Evolutionary conservation across 2,888 invertebrate genomes (phyloP), one percentile per base, ranked within the genome.

Genomic region (Synergus laeviventris): DNA sequence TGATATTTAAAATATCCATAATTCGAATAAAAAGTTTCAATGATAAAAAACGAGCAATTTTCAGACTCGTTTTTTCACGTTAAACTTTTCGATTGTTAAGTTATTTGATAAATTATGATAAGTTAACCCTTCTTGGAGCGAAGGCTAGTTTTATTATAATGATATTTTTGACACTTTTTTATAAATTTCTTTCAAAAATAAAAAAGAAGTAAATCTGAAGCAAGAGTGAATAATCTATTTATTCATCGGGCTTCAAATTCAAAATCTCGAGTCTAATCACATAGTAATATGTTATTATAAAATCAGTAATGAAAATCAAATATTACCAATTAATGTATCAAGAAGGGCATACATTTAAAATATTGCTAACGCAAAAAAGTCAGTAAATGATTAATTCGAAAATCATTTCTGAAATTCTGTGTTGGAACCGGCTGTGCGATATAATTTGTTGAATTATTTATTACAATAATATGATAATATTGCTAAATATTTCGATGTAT

Each of bases 401-500:
- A 62, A 18, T 62, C 12, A 56, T 14, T 56, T 56, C 2, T 18
- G 21, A 12, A 21, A 12, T 21, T 56, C 12, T 56, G 12, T 21
- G 21, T 70, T 70, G n/a, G 11, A 49, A 70, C 1, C 3, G 21
- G 42, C 24, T 66, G n/a, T n/a, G 4, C 14, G 36, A 36, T 36
- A 61, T 61, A 16, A 31, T 61, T 60, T 61, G 49, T 70, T 45
- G 9, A 42, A 79, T 79, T 56, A 74, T 80, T 83, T 76, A 76
- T 16, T 2, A 79, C 62, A 79, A 74, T 81, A 75, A 76, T 78
- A 79, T 78, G 75, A 85, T n/a, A n/a, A n/a, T n/a, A n/a, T 84
- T 84, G 84, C 84, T 85, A 84, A 84, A 84, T 75, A 75, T 84
- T 86, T 83, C 77, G 79, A 86, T 84, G 82, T 83, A 84, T 80